Base-by-base conservation (phyloP, 2,888 invertebrate species). In the Lepidonotus clava region DNA sequence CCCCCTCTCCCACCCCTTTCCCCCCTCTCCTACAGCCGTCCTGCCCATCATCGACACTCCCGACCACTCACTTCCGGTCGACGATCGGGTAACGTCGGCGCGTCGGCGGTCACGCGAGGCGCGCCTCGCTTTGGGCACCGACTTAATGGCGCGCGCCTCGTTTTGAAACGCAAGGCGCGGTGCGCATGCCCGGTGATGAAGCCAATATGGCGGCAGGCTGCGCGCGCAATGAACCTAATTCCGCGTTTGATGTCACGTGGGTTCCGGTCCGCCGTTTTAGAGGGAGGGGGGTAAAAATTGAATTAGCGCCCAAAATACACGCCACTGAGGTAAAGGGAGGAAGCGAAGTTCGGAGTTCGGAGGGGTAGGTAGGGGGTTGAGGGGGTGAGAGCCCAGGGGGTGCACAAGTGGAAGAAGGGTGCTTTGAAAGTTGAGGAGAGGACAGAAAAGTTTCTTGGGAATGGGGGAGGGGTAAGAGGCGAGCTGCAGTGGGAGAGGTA, bases 121-220 rank as follows among this genome's bases (percentile, higher is more conserved):
- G 61, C 38, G 71, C n/a, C 36, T 66, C 66, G 32, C 71, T 4
- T 38, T 5, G 18, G 36, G 34, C 14, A 14, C 71, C 36, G 36
- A 38, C 21, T 24, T 36, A 71, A 36, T 34, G 71, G 36, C 14
- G 71, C 71, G 71, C 71, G 71, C 71, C 36, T 71, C 71, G 71
- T 71, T 71, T 32, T 32, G 61, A 61, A 61, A 61, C 61, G 61
- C 61, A 32, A 71, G 36, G n/a, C n/a, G n/a, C n/a, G n/a, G n/a
- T n/a, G n/a, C n/a, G n/a, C n/a, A n/a, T n/a, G n/a, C 71, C 71
- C 71, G 71, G 71, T n/a, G 71, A 71, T 71, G 71, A 71, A 71
- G 71, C 71, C 71, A 71, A 71, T 71, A 71, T 71, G 71, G 71
- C 71, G 36, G 71, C 71, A 34, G 8, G 8, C 18, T 18, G 71